phyloP scores from a whole-genome alignment of 92 coral and sea anemone genomes.

The Zoanthus sansibaricus region DNA sequence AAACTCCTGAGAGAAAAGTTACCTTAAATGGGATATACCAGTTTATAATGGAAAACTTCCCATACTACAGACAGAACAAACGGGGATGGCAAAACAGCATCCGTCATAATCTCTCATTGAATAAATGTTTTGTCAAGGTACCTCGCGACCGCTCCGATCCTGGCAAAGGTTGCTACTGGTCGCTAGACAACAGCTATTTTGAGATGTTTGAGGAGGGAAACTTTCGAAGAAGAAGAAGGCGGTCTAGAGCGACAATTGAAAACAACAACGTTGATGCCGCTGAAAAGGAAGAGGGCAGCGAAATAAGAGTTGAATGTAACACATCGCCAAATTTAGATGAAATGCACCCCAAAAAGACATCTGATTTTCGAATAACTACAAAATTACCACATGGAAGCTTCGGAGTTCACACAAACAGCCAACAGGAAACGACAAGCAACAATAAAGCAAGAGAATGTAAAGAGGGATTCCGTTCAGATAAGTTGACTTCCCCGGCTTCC shows the following conservation, averaged over 20 bases:
- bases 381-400: neutral
- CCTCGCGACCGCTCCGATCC: slow-evolving; percentile 96
- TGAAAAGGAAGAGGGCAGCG: neutral
- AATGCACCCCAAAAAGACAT: neutral
- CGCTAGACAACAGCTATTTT: slow-evolving; percentile 87
- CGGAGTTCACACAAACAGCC: neutral
- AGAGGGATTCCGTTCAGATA: neutral
- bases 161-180: slow-evolving; percentile 99
- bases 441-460: neutral
- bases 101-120: slow-evolving; percentile 91
- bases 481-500: neutral
- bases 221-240: slow-evolving; percentile 89
- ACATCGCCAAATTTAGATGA: neutral
- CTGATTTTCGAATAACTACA: neutral
- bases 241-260: slow-evolving; percentile 52
- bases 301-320: neutral
- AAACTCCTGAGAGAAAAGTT: slow-evolving; percentile 84
- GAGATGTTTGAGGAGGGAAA: slow-evolving; percentile 99
- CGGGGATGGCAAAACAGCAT: slow-evolving; percentile 99
- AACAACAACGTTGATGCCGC: neutral
- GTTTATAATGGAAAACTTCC: slow-evolving; percentile 96
- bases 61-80: slow-evolving; percentile 94
- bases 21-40: slow-evolving; percentile 97
- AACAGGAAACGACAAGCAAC: neutral
- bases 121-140: slow-evolving; percentile 95